Conservation (phyloP, 2,797 vertebrate genomes). For the Chromobotia macracanthus region DNA sequence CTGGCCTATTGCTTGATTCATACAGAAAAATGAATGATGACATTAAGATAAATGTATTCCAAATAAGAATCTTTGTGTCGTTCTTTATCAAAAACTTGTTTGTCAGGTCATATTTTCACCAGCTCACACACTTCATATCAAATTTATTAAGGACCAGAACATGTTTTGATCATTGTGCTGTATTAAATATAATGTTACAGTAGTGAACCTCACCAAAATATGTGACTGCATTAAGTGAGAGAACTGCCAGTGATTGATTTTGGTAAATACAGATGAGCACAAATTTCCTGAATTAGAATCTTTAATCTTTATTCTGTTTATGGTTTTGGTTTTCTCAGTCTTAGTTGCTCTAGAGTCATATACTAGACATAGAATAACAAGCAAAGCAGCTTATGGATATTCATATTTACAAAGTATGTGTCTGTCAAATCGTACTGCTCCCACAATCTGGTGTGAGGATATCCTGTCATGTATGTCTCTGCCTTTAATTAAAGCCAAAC, state of each 20-base stretch:
- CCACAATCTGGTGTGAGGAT: constrained; percentile 51
- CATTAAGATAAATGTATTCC: constrained; percentile 21
- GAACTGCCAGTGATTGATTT: constrained; percentile 1
- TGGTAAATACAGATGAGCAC: constrained; percentile 3
- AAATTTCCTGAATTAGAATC: constrained; percentile 12
- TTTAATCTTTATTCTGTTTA: constrained; percentile 35
- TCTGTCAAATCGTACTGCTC: constrained; percentile 41
- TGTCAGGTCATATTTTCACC: not conserved
- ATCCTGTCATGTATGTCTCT: constrained; percentile 44
- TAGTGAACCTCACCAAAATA: constrained; percentile 22
- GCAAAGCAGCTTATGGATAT: constrained; percentile 54
- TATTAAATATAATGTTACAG: constrained; percentile 20
- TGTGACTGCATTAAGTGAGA: constrained; percentile 23
- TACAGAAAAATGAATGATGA: constrained; percentile 60
- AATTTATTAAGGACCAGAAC: too few relatives aligned
- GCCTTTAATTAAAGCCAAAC: constrained; percentile 54
- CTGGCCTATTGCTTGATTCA: constrained; percentile 55
- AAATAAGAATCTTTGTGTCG: not conserved
- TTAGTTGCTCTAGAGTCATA: constrained; percentile 34
- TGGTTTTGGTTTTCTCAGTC: constrained; percentile 50
- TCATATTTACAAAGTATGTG: constrained; percentile 51
- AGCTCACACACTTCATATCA: not conserved
- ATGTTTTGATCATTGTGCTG: constrained; percentile 27
- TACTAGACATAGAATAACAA: constrained; percentile 56
- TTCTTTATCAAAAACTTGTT: not conserved